phyloP scores from a whole-genome alignment of 2,888 invertebrate species.

The Microctonus hyperodae region DNA sequence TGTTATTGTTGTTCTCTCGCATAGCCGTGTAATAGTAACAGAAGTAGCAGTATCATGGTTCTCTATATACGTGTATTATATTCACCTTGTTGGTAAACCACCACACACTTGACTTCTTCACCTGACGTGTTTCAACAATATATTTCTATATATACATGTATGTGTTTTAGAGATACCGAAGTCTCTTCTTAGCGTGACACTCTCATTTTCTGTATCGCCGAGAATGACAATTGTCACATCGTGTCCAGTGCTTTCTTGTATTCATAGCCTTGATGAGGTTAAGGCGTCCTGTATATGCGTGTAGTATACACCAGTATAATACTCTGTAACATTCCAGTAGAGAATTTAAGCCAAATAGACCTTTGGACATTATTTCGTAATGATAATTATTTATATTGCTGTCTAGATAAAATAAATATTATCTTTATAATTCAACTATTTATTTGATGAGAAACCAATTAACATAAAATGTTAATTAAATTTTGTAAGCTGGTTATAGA shows the following conservation, averaged over 20 bases:
- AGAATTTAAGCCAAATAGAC: too few relatives aligned
- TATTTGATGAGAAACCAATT: neutral
- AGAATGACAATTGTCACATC: constrained; percentile 6
- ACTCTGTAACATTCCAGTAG: too few relatives aligned
- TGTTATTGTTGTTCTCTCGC: constrained; percentile 18
- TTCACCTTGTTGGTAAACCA: neutral
- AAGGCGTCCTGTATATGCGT: neutral
- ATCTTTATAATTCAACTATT: too few relatives aligned
- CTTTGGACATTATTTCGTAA: too few relatives aligned
- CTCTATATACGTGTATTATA: neutral
- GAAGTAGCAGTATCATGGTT: neutral
- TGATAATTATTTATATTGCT: too few relatives aligned
- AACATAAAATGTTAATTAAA: constrained; percentile 11
- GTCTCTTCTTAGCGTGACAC: constrained; percentile 23
- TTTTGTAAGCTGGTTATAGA: constrained; percentile 28
- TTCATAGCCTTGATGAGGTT: neutral
- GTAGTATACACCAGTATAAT: too few relatives aligned
- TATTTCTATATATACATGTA: neutral
- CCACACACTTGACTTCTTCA: neutral
- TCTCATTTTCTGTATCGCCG: constrained; percentile 18
- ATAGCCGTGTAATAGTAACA: neutral
- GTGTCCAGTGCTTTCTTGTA: neutral
- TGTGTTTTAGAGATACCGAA: neutral
- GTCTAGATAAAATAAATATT: too few relatives aligned
- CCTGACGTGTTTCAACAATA: neutral